Conservation (phyloP, 2,797 vertebrate genomes). For the Poeciliopsis infans region DNA sequence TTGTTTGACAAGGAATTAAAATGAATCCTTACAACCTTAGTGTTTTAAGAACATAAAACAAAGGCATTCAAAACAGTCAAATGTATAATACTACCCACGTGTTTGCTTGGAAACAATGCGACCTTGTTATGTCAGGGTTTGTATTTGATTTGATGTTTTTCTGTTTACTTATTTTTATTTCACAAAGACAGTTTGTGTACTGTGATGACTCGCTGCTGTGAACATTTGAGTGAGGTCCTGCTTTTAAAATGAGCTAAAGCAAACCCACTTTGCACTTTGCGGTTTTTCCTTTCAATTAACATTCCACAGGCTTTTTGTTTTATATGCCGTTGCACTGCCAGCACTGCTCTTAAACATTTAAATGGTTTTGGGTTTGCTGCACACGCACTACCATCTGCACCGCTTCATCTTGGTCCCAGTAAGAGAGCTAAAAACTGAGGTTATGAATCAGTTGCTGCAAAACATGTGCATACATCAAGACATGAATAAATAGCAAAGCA, state of each 20-base stretch:
- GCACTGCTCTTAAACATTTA: background rate
- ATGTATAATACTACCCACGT: background rate
- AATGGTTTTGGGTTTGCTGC: slow-evolving; percentile 14
- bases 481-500: slow-evolving; percentile 9
- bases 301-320: slow-evolving; percentile 5
- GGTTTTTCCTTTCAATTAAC: slow-evolving; percentile 11
- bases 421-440: background rate
- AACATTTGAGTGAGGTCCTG: background rate
- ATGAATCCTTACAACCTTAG: background rate
- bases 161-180: background rate
- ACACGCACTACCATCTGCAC: slow-evolving; percentile 6
- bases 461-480: slow-evolving; percentile 11
- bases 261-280: background rate
- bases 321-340: slow-evolving; percentile 6
- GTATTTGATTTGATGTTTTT: background rate
- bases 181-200: background rate
- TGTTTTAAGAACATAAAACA: background rate
- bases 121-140: background rate
- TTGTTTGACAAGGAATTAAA: background rate
- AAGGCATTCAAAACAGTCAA: background rate
- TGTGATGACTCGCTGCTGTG: background rate
- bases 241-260: background rate
- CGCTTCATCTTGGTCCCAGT: background rate
- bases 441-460: slow-evolving; percentile 8
- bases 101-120: background rate